Evolutionary conservation across 2,888 invertebrate species (phyloP).

Genomic region (Brenthis ino): DNA sequence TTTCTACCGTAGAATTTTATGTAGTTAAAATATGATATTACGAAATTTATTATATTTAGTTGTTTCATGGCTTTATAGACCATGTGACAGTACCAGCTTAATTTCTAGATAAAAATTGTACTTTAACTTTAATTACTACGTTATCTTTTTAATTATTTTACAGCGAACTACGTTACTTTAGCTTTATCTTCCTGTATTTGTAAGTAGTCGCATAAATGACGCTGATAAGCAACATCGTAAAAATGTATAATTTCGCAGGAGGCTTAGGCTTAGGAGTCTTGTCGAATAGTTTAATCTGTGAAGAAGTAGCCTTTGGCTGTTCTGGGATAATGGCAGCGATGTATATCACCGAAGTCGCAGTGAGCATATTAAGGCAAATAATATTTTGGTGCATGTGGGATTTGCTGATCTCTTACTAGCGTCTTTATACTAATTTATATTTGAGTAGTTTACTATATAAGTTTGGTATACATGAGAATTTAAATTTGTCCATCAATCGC

Average conservation of each 20-base stretch:
- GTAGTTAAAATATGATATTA: background rate
- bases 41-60: no score
- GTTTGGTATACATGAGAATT: no score
- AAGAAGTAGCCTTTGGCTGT: conserved; percentile 95
- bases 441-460: background rate
- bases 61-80: no score
- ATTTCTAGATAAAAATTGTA: background rate
- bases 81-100: background rate
- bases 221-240: background rate
- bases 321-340: conserved; percentile 95
- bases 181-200: no score
- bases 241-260: conserved; percentile 74
- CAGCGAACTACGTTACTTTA: no score
- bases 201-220: background rate
- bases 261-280: conserved; percentile 88
- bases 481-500: no score
- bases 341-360: conserved; percentile 90
- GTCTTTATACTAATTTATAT: background rate
- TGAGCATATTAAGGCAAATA: conserved; percentile 50
- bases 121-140: background rate
- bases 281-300: conserved; percentile 89
- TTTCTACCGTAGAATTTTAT: background rate
- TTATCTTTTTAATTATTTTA: no score
- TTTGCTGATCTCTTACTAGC: background rate
- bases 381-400: conserved; percentile 20